phyloP scores from a whole-genome alignment of 1,140 invertebrate species.

The Penaeus indicus region DNA sequence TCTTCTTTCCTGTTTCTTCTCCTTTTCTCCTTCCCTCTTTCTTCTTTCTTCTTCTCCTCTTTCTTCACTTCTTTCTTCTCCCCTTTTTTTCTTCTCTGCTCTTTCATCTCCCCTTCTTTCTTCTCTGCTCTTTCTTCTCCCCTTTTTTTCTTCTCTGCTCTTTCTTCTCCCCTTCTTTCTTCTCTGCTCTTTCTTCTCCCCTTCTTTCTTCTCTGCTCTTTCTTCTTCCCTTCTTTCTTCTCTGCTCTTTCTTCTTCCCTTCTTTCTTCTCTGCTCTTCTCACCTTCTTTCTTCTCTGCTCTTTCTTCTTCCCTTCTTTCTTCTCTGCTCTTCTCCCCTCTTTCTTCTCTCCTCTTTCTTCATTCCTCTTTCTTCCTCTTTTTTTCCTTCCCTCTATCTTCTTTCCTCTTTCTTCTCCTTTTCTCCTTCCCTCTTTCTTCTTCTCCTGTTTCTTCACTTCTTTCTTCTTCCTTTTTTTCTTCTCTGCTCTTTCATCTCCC shows the following conservation, averaged over 20 bases:
- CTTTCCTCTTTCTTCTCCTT: not conserved
- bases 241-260: not conserved
- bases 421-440: not conserved
- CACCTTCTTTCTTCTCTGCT: no score
- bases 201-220: not conserved
- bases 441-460: not conserved
- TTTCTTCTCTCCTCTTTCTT: not conserved
- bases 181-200: not conserved
- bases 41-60: slow-evolving; percentile 17
- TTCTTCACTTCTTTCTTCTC: slow-evolving; percentile 6
- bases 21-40: no score
- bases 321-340: not conserved
- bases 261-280: not conserved
- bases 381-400: no score
- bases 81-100: not conserved
- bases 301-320: not conserved
- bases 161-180: not conserved
- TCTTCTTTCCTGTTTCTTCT: no score
- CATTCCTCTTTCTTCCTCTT: not conserved
- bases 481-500: no score
- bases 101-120: not conserved
- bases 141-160: not conserved
- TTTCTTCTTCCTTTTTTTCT: no score
- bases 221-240: not conserved
- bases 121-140: not conserved